Base-by-base conservation (phyloP, 2,797 vertebrate genomes). In the Acanthurus leucopareius region DNA sequence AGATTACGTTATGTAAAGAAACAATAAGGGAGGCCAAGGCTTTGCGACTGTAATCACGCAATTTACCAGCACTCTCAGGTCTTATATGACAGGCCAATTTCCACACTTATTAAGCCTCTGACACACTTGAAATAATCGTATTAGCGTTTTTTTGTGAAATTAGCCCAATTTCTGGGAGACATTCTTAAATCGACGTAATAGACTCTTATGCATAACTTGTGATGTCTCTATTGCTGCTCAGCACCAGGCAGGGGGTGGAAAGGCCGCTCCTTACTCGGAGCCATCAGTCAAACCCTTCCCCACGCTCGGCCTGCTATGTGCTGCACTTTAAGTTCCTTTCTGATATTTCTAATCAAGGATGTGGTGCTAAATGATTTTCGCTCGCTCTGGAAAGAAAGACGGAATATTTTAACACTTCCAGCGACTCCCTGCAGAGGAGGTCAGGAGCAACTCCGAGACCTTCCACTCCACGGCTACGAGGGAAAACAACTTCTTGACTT, bases 81-180 rank as follows among this genome's bases (percentile, higher is more conserved):
- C 90, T 93, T 91, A 92, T 94, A 94, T 96, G 95, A 95, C 95
- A 96, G 94, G 94, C 93, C 95, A 96, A 96, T 96, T 96, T 96
- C 90, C 95, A 96, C 95, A 96, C 94, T 94, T 96, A 96, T 96
- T 96, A 96, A 96, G 95, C 94, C 92, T 94, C 92, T 94, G 95
- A 96, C 95, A 96, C 95, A 95, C 94, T 95, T 91, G 84, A 94
- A 96, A 96, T 96, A 95, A 96, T 96, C 96, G 95, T 96, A 95
- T 96, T 96, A 96, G 92, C 82, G 85, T 81, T 93, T 93, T 94
- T 87, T 86, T 79, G 84, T 91, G 86, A 95, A 95, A 95, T 96
- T 95, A 94, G 93, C 86, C 92, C 87, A 90, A 93, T 95, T 94
- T 93, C 90, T 83, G 82, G 80, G 86, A 86, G 89, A 94, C 82